These are phyloP conservation scores for Drosophila ercepeae DNA, from an alignment of 1,140 invertebrate species.

Conservation along the genomic window DNA sequence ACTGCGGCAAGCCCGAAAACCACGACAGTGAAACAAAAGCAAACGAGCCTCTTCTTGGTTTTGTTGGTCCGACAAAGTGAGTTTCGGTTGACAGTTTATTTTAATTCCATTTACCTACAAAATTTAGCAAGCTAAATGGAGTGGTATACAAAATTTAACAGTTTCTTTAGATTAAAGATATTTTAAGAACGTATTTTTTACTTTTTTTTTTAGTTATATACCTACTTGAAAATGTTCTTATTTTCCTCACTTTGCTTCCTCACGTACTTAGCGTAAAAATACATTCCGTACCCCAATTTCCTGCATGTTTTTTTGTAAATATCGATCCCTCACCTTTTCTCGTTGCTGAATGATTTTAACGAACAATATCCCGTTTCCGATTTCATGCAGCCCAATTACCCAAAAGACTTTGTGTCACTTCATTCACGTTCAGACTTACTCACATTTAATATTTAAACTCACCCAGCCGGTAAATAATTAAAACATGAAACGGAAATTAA, in stretches of 20 bases:
- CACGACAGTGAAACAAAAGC: slow-evolving; percentile 26
- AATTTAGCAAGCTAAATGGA: slow-evolving; percentile 9
- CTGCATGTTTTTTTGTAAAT: background rate
- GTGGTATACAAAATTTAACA: slow-evolving; percentile 3
- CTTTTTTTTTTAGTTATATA: background rate
- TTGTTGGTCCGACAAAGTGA: background rate
- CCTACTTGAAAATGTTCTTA: background rate
- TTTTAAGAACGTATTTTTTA: too few species aligned
- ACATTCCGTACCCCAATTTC: background rate
- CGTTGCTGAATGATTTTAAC: slow-evolving; percentile 39
- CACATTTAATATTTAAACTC: background rate
- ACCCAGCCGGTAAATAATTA: slow-evolving; percentile 30
- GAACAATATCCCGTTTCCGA: slow-evolving; percentile 71
- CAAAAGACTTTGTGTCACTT: background rate
- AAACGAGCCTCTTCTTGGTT: slow-evolving; percentile 29
- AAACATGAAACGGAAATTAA: slow-evolving; percentile 63
- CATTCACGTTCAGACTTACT: slow-evolving; percentile 16
- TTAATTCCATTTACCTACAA: slow-evolving; percentile 73
- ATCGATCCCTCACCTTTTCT: background rate
- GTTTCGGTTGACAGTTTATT: slow-evolving; percentile 64
- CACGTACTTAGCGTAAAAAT: background rate
- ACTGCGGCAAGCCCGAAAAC: slow-evolving; percentile 29
- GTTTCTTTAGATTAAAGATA: too few species aligned
- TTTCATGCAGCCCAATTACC: slow-evolving; percentile 10
- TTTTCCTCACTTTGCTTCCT: background rate